Evolutionary conservation across 2,113 vertebrate genomes (phyloP), one percentile per base, ranked within the genome.

Genomic region (Morone saxatilis): DNA sequence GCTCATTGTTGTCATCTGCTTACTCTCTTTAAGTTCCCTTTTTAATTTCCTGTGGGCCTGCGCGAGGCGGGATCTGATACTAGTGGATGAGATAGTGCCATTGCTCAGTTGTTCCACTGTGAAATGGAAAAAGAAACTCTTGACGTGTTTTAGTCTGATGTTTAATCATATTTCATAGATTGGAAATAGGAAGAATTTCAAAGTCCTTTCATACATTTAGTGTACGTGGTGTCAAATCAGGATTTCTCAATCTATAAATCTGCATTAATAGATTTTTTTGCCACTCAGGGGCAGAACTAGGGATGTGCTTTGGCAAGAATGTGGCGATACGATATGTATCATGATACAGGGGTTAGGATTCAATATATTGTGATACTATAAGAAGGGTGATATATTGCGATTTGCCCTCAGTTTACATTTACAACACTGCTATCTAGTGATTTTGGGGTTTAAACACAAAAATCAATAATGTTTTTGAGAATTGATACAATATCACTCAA

Each of bases 41-140:
- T 70, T 69, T 43, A 9, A 78, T 66, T 82, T 85, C 63, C 80
- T 75, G 31, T 70, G 4, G 5, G 53, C 41, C 51, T 19, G 25
- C 19, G 7, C 10, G 13, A 72, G 1, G 8, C 0, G 0, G 59
- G 5, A 51, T 20, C 16, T 59, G 60, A 69, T 9, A 10, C 2
- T 19, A 31, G 31, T 3, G 2, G 50, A 9, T 47, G 3, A 40
- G 22, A n/a, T 8, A 70, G 16, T 61, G 5, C 13, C 14, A 1
- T 8, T 14, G 12, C 41, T 72, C 57, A 14, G 16, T 40, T 36
- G 6, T 68, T 67, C 45, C 51, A 67, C 13, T 36, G 40, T 69
- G 38, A 36, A 0, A 13, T 47, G 36, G 57, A 45, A 31, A 56
- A 20, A 41, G 31, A 48, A 51, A 7, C 4, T 11, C 19, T 25